Conservation (phyloP, 2,113 vertebrate species). For the Tychaedon coryphoeus region DNA sequence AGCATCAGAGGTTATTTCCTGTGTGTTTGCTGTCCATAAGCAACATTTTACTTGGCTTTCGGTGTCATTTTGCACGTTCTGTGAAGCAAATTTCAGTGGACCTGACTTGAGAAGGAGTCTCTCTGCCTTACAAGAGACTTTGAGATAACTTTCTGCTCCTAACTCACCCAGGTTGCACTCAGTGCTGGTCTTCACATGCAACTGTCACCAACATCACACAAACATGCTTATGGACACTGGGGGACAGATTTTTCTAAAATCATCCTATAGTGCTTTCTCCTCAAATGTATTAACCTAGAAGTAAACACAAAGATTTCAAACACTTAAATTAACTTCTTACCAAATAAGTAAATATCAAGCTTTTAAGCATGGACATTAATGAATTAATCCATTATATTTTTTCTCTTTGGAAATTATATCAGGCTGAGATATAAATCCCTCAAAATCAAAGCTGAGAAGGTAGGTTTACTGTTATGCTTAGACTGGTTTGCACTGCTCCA, state of each 20-base stretch:
- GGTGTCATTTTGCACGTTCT: fast-evolving
- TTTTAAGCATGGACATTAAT: background rate
- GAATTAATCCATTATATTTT: background rate
- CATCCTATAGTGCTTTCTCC: background rate
- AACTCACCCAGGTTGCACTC: background rate
- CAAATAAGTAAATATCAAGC: background rate
- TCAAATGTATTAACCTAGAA: background rate
- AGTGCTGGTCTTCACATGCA: background rate
- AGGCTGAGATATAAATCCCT: background rate
- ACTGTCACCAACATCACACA: background rate
- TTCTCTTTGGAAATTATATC: background rate
- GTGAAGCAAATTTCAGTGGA: background rate
- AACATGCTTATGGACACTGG: background rate
- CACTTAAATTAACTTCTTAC: background rate
- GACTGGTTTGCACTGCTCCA: background rate
- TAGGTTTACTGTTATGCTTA: background rate
- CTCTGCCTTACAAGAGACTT: fast-evolving
- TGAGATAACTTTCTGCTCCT: background rate
- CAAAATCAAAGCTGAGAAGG: background rate
- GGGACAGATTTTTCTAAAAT: background rate
- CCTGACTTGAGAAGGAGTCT: background rate
- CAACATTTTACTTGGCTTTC: background rate
- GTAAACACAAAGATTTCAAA: background rate
- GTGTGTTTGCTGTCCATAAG: background rate
- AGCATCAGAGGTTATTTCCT: background rate